Base-by-base conservation (phyloP, 2,113 vertebrate genomes). In the Pachycephala philippinensis region DNA sequence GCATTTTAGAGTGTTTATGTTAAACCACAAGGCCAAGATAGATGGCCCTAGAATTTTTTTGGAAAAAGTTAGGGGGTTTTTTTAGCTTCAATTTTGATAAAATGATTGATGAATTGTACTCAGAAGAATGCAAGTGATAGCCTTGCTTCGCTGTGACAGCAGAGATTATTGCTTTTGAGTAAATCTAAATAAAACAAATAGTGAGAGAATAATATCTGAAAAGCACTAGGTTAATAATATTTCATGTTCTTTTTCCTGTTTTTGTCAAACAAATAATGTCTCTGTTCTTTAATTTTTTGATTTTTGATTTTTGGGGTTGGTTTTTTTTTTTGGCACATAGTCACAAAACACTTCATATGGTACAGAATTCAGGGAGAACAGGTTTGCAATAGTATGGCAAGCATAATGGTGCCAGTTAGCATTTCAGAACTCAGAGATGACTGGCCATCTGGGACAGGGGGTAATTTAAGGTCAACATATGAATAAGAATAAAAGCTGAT, bases 381-480 rank as follows among this genome's bases (percentile, higher is more conserved):
- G 33, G 71, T 84, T 93, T 92, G 37, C 33, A 54, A 17, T 54
- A 84, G 42, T 63, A 77, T 83, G 61, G 85, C 59, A 94, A 85
- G 54, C n/a, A 35, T 89, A 81, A 77, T 69, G 45, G 53, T 90
- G 80, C 37, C 86, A 95, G 96, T 91, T 94, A 96, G 39, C 81
- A 90, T 96, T 96, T 95, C 57, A 94, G 39, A 87, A 90, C 37
- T 40, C 40, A 71, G 64, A 87, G 15, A 88, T 81, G 74, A 88
- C 59, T 95, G 68, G 75, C 88, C 92, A 92, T 91, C 84, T 95
- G 95, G 92, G 78, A 86, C 86, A 91, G 68, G 6, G 53, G 33
- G 45, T 74, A 92, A 82, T 91, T 87, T 94, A 91, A 96, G 95
- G 94, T 88, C 86, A 92, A 75, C 10, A 61, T 24, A 91, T 61